Base-by-base conservation (phyloP, 1,140 invertebrate genomes). In the Campoletis sonorensis region DNA sequence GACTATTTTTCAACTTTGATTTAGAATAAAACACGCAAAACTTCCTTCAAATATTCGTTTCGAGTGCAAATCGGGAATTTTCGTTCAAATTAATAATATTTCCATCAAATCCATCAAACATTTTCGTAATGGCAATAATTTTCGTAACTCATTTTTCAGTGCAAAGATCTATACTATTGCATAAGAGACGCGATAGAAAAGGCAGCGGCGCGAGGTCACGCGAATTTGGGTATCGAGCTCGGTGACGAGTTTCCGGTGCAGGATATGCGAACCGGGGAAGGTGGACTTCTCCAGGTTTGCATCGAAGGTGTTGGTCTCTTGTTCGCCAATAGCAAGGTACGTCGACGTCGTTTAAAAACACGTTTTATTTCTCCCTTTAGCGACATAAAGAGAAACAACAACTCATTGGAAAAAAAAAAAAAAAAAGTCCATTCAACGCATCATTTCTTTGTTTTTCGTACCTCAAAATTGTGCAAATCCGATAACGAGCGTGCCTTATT, bases 131-230 rank as follows among this genome's bases (percentile, higher is more conserved):
- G 2, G 30, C 7, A 33, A 45, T 45, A 10, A 4, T 45, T 45
- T 15, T 37, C 33, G 13, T 4, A 16, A 7, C 18, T 82, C 75
- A 72, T 54, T 54, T 87, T 84, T 26, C 91, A 99, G 98, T 99
- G 98, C 92, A 98, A 98, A 91, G 98, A 99, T 86, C 93, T 99
- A 30, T 99, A 99, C 91, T 98, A 99, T 91, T 98, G 97, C 89
- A 99, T 99, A 86, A 99, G 99, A 93, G 97, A 99, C 86, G 96
- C 98, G 8, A 99, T 99, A 98, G 98, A 99, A 92, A 95, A 97
- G 84, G 98, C 98, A 64, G 98, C 98, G 8, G 95, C 95, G 85
- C 90, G 97, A 91, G 94, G 97, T 89, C 93, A 97, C 88, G 92
- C 96, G 90, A 87, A 94, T 58, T 92, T 94, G 64, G 95, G 95